Conservation (phyloP, 2,113 vertebrate genomes). For the Perca flavescens region DNA sequence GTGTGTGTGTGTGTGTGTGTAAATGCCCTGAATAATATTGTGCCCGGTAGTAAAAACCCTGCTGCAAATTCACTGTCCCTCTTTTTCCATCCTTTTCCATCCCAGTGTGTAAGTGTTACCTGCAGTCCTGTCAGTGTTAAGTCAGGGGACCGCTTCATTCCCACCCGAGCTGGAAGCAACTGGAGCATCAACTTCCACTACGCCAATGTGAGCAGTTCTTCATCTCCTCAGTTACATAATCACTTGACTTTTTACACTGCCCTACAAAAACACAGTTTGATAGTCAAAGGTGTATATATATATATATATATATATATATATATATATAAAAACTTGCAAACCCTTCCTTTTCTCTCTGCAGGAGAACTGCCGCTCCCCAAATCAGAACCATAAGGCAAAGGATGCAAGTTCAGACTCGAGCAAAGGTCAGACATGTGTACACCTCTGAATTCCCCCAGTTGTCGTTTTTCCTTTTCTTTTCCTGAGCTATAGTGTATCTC, state of each 20-base stretch:
- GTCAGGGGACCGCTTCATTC: slow-evolving; percentile 86
- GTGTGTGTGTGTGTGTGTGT: background rate
- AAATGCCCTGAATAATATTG: background rate
- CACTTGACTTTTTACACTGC: background rate
- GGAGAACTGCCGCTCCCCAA: slow-evolving; percentile 87
- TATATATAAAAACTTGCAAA: background rate
- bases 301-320: too few species aligned
- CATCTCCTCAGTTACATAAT: background rate
- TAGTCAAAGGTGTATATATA: background rate
- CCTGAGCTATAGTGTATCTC: background rate
- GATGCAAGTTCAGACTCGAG: slow-evolving; percentile 84
- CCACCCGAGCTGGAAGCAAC: slow-evolving; percentile 87
- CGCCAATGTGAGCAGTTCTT: slow-evolving; percentile 80
- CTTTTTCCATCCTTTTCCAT: too few species aligned
- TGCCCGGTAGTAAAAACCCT: background rate
- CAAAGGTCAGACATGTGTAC: slow-evolving; percentile 79
- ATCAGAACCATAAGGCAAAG: slow-evolving; percentile 85
- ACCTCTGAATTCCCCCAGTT: background rate
- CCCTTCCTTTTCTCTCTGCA: slow-evolving; percentile 47
- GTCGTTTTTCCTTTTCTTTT: background rate
- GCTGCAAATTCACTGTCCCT: background rate
- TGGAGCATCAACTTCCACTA: slow-evolving; percentile 89
- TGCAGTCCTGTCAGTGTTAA: slow-evolving; percentile 84
- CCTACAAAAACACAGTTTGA: background rate
- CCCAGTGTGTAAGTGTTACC: slow-evolving; percentile 77